These are phyloP conservation scores for Nycteola revayana DNA, from an alignment of 2,888 invertebrate genomes.

Conservation along the genomic window DNA sequence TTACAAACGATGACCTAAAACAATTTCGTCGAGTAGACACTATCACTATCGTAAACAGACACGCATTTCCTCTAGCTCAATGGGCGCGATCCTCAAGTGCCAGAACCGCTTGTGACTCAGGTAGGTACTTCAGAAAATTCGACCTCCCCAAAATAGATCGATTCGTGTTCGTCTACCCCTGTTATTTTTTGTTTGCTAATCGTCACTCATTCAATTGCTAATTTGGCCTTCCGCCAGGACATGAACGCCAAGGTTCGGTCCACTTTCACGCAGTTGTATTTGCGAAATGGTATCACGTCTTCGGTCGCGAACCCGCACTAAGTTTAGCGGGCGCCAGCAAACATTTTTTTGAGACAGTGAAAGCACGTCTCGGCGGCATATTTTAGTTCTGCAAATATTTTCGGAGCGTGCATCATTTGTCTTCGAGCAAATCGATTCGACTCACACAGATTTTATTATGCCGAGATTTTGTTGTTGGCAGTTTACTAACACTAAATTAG, in stretches of 20 bases:
- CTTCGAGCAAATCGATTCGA: conserved; percentile 5
- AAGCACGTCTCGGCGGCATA: conserved; percentile 26
- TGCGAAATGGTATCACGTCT: conserved; percentile 51
- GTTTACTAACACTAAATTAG: conserved; percentile 51
- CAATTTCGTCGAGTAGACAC: conserved; percentile 36
- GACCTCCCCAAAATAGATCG: conserved; percentile 73
- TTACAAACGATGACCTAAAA: conserved; percentile 31
- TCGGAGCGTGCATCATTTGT: conserved; percentile 16
- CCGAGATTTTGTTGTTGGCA: conserved; percentile 16
- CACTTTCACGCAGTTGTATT: conserved; percentile 53
- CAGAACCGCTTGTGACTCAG: conserved; percentile 61
- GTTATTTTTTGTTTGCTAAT: conserved; percentile 63
- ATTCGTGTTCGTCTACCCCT: conserved; percentile 67
- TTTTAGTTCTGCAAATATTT: conserved; percentile 31
- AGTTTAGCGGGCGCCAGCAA: conserved; percentile 23
- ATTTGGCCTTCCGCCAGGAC: conserved; percentile 74
- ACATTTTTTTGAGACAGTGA: conserved; percentile 27
- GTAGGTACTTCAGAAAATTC: conserved; percentile 65
- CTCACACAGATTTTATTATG: conserved; percentile 13
- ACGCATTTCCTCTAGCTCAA: conserved; percentile 68
- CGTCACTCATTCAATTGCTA: conserved; percentile 77
- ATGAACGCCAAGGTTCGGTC: conserved; percentile 58
- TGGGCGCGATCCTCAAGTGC: conserved; percentile 61
- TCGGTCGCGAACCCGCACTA: conserved; percentile 28
- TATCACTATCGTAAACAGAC: conserved; percentile 53